phyloP scores from a whole-genome alignment of 2,113 vertebrate genomes.

The Archocentrus centrarchus region DNA sequence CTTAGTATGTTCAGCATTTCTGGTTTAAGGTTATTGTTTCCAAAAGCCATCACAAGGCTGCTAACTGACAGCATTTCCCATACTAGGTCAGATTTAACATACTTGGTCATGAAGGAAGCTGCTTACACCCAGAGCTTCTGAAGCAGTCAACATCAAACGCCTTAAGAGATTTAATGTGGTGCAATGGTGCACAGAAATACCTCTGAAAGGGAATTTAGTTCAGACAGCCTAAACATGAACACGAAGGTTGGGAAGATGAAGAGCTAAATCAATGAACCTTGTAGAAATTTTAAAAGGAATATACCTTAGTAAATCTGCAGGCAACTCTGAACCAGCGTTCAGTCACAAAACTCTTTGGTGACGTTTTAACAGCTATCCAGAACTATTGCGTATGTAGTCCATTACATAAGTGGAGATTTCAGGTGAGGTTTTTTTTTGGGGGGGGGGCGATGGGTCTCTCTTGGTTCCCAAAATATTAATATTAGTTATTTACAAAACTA shows the following conservation, averaged over 20 bases:
- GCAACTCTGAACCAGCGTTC: rapidly evolving
- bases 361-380: no score
- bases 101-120: constrained; percentile 39
- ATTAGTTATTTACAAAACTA: no score
- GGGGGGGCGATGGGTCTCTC: no score
- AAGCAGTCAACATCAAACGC: constrained; percentile 55
- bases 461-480: no score
- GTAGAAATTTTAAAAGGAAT: neutral
- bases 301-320: neutral
- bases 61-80: constrained; percentile 10
- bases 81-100: neutral
- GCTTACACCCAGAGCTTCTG: constrained; percentile 40
- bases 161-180: constrained; percentile 39
- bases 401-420: no score
- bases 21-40: constrained; percentile 14
- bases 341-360: no score
- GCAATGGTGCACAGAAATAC: constrained; percentile 10
- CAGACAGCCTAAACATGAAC: neutral
- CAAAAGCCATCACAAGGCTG: constrained; percentile 25
- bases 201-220: neutral
- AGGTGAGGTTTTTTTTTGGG: no score
- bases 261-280: neutral
- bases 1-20: neutral
- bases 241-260: neutral
- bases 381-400: no score